These are phyloP conservation scores for Atta cephalotes DNA, from an alignment of 1,140 invertebrate species.

Conservation along the genomic window DNA sequence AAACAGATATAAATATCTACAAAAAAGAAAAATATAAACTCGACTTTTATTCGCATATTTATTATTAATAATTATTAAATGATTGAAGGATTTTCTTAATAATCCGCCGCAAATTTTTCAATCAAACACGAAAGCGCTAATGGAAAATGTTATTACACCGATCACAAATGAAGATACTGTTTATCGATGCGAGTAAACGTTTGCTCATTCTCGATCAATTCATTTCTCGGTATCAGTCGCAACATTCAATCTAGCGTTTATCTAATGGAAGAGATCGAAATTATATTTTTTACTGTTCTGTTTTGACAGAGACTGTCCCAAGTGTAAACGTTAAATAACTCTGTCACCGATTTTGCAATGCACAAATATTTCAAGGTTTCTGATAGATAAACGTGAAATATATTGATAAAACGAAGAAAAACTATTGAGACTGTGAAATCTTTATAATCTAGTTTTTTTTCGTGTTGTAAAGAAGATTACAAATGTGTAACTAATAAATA, in stretches of 20 bases:
- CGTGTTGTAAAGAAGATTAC: too few relatives aligned
- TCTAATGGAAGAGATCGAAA: background rate
- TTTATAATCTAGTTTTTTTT: too few relatives aligned
- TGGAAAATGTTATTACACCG: conserved; percentile 58
- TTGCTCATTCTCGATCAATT: conserved; percentile 34
- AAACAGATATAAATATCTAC: background rate
- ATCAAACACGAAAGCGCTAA: conserved; percentile 70
- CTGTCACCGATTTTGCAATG: background rate
- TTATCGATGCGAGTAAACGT: conserved; percentile 42
- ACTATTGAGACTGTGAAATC: background rate
- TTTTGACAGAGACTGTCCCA: background rate
- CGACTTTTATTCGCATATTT: background rate
- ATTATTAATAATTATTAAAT: conserved; percentile 33
- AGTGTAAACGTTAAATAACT: background rate
- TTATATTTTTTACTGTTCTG: background rate
- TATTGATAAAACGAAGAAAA: background rate
- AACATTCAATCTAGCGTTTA: background rate
- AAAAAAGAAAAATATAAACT: background rate
- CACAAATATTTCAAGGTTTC: background rate
- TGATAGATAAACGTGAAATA: background rate
- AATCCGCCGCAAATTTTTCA: background rate
- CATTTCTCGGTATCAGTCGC: background rate
- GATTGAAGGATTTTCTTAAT: background rate
- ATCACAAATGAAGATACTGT: conserved; percentile 60
- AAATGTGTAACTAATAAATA: too few relatives aligned